phyloP scores from a whole-genome alignment of 2,797 vertebrate genomes.

The Sphaeramia orbicularis region DNA sequence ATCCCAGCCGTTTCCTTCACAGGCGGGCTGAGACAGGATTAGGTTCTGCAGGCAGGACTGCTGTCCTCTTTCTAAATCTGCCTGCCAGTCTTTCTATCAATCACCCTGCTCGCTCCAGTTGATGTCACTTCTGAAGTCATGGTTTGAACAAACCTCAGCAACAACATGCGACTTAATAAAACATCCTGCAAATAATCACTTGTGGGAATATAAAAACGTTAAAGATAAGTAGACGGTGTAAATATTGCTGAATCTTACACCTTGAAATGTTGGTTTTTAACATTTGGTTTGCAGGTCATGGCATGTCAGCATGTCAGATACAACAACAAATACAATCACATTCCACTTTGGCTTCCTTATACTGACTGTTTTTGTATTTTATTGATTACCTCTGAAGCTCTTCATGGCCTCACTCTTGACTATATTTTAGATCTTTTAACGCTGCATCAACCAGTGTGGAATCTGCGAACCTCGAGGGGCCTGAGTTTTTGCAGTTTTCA shows the following conservation, averaged over 20 bases:
- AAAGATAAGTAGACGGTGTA: too few relatives aligned
- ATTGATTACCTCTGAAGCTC: too few relatives aligned
- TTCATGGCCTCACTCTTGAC: too few relatives aligned
- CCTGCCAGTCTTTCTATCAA: conserved; percentile 35
- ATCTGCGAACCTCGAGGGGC: too few relatives aligned
- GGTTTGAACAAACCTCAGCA: conserved; percentile 18
- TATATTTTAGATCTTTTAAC: too few relatives aligned
- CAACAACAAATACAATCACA: neutral
- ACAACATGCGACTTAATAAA: conserved; percentile 28
- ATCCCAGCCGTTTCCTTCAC: conserved; percentile 28
- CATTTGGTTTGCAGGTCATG: neutral
- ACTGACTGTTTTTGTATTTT: too few relatives aligned
- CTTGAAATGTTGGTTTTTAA: too few relatives aligned
- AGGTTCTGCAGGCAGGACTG: conserved; percentile 29
- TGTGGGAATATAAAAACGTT: too few relatives aligned
- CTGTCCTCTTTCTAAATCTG: conserved; percentile 34
- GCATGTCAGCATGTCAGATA: neutral
- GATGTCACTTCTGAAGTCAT: conserved; percentile 44
- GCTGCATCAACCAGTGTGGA: too few relatives aligned
- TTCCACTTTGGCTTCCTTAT: too few relatives aligned
- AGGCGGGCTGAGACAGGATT: conserved; percentile 43
- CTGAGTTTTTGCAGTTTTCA: too few relatives aligned
- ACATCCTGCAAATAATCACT: conserved; percentile 30
- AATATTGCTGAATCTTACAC: neutral
- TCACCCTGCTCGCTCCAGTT: conserved; percentile 23